Conservation (phyloP, 2,113 vertebrate species). For the Cyphomyrus discorhynchus region DNA sequence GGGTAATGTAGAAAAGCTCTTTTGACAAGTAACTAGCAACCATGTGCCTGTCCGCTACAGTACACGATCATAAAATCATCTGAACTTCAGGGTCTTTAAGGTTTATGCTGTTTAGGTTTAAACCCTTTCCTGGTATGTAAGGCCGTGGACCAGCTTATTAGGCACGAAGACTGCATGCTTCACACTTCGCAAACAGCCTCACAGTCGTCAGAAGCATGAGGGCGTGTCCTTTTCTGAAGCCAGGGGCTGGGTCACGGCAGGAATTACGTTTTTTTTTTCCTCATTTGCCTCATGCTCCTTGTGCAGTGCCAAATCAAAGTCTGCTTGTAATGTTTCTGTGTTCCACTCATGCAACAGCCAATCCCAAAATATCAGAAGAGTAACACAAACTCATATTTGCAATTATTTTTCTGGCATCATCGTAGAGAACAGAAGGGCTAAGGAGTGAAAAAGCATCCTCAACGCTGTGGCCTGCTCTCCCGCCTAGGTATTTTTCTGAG, state of each 20-base stretch:
- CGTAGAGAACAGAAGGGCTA: background rate
- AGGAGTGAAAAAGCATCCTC: background rate
- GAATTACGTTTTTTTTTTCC: background rate
- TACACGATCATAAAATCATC: background rate
- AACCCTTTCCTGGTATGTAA: background rate
- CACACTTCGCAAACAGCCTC: background rate
- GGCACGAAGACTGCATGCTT: background rate
- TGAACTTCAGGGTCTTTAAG: background rate
- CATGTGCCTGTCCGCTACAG: background rate
- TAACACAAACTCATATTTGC: background rate
- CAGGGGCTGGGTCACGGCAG: background rate
- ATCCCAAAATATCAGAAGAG: background rate
- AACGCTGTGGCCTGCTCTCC: background rate
- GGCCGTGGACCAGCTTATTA: background rate
- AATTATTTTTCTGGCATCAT: conserved; percentile 2
- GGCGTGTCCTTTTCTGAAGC: background rate
- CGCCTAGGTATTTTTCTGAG: background rate
- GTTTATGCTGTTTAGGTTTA: background rate
- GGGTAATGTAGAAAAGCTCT: background rate
- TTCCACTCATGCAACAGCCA: background rate
- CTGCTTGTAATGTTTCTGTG: background rate
- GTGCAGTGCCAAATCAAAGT: background rate
- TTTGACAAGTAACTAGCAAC: background rate
- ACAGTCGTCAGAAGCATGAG: background rate
- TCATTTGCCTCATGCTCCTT: background rate